Base-by-base conservation (phyloP, 2,888 invertebrate genomes). In the Syrphus vitripennis region DNA sequence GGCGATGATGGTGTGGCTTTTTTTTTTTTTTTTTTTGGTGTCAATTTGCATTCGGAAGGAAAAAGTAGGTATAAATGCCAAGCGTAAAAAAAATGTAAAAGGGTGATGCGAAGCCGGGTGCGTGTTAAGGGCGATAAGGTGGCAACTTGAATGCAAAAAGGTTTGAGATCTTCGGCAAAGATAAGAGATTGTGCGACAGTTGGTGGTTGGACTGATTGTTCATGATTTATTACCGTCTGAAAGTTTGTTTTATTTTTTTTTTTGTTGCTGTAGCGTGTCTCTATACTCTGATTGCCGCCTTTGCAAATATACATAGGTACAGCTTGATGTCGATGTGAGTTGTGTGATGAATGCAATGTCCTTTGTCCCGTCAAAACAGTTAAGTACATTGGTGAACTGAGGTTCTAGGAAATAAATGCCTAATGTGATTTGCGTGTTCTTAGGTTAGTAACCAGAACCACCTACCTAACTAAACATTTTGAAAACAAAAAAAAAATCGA, bases 211-310 rank as follows among this genome's bases (percentile, higher is more conserved):
- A 71, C 77, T 82, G 82, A 82, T 86, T 86, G 75, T 45, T 26
- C 69, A 86, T 86, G 86, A 86, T 86, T 86, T 86, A 86, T 86
- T 82, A 74, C 77, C 77, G 82, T 70, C 86, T 82, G 74, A 50
- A 63, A 31, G 57, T 21, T 55, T 48, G 57, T 55, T 67, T 82
- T 53, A 63, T 48, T 72, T 9, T 34, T 3, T 12, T 9, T 34
- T 3, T 9, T 29, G 34, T 34, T 3, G 10, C 1, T 48, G 29
- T 83, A 50, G 67, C 71, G 76, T 76, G 76, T 67, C 45, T 75
- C 50, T 79, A 1, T 53, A 48, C 45, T 61, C 67, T 70, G 71
- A 59, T 77, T 61, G 80, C 67, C 37, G 67, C 57, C 31, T 80
- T 61, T 69, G 61, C 16, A 40, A 37, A 37, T 21, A 45, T 31